These are phyloP conservation scores for Littorina saxatilis DNA, from an alignment of 1,140 invertebrate genomes.

Conservation along the genomic window DNA sequence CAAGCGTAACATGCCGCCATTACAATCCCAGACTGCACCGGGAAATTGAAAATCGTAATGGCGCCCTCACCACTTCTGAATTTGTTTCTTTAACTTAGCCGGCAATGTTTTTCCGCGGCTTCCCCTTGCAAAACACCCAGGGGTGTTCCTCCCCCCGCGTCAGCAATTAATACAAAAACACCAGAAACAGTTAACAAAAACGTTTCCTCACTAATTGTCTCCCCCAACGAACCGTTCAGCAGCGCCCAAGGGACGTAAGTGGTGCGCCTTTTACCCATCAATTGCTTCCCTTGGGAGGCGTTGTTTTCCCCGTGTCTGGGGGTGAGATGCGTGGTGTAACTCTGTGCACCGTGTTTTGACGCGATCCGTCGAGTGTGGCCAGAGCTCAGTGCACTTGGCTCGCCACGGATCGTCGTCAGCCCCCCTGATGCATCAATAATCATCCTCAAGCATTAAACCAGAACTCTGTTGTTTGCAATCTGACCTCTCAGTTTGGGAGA, in stretches of 20 bases:
- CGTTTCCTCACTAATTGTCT: neutral
- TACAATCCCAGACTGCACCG: neutral
- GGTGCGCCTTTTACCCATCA: neutral
- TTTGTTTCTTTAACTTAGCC: neutral
- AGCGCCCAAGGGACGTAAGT: conserved; percentile 12
- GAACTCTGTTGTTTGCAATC: too few species aligned
- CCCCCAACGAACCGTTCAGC: neutral
- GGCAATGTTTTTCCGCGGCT: neutral
- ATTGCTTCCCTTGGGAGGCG: conserved; percentile 5
- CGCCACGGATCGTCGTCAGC: neutral
- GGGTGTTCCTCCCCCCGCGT: conserved; percentile 12
- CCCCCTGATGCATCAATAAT: neutral
- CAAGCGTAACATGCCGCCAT: conserved; percentile 5
- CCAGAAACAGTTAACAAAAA: neutral
- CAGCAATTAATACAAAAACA: conserved; percentile 32
- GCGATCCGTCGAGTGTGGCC: neutral
- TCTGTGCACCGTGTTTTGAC: neutral
- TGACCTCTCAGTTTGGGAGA: too few species aligned
- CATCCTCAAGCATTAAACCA: neutral
- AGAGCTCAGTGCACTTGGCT: neutral
- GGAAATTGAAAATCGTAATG: neutral
- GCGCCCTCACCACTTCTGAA: neutral
- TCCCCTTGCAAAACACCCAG: neutral
- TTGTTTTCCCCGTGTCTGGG: neutral
- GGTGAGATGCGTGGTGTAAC: neutral